These are phyloP conservation scores for Zeugodacus cucurbitae DNA, from an alignment of 1,140 invertebrate genomes.

Conservation along the genomic window DNA sequence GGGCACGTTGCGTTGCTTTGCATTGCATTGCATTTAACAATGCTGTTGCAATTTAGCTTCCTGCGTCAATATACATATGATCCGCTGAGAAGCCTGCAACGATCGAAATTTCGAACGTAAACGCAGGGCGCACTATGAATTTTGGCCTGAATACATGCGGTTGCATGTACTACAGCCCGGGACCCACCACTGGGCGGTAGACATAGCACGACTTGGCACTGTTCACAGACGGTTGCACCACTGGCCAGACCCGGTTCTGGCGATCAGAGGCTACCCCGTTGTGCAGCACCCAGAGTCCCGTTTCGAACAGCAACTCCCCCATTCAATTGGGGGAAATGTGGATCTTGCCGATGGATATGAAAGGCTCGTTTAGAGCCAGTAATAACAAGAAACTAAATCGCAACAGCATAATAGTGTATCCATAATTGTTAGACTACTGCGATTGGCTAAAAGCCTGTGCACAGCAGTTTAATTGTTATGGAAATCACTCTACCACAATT, in stretches of 20 bases:
- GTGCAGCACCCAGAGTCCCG: slow-evolving; percentile 65
- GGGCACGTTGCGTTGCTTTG: background rate
- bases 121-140: slow-evolving; percentile 65
- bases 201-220: slow-evolving; percentile 65
- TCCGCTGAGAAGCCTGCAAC: slow-evolving; percentile 60
- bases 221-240: slow-evolving; percentile 66
- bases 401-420: background rate
- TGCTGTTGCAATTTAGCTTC: background rate
- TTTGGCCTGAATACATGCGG: slow-evolving; percentile 61
- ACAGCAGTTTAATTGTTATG: slow-evolving; percentile 24
- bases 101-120: slow-evolving; percentile 49
- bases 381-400: background rate
- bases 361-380: background rate
- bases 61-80: slow-evolving; percentile 14
- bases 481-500: slow-evolving; percentile 6
- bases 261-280: slow-evolving; percentile 65
- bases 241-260: slow-evolving; percentile 65
- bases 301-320: slow-evolving; percentile 36
- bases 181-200: slow-evolving; percentile 65
- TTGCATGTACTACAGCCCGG: slow-evolving; percentile 60
- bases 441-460: background rate
- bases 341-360: background rate
- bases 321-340: background rate
- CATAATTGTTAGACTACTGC: slow-evolving; percentile 16
- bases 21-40: background rate